A percentile compares a stretch with the other conserved stretches of the same genome.
Evolutionary conservation across 2,888 invertebrate species (phyloP).

Genomic region (Spodoptera exigua): DNA sequence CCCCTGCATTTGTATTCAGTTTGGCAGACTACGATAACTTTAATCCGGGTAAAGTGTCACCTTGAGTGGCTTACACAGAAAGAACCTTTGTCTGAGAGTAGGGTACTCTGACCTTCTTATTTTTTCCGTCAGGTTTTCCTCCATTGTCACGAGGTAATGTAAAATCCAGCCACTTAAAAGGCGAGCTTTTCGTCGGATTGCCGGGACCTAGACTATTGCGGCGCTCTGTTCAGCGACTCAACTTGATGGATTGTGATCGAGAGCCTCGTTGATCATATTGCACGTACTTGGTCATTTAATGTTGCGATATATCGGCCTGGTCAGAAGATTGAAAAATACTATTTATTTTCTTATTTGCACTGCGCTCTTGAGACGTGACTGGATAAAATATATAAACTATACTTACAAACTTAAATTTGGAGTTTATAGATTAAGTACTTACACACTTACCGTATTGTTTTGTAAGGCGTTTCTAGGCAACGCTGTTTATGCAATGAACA

Average conservation of each 20-base stretch:
- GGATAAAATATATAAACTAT: conserved; percentile 37
- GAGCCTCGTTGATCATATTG: conserved; percentile 82
- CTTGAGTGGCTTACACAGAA: conserved; percentile 86
- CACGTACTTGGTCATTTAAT: conserved; percentile 81
- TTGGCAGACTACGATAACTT: conserved; percentile 87
- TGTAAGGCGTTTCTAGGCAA: not conserved
- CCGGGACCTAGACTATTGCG: conserved; percentile 73
- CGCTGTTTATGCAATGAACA: no score
- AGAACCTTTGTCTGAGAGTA: conserved; percentile 85
- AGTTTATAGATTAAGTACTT: conserved; percentile 17
- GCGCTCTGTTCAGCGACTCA: conserved; percentile 63
- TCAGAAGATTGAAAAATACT: conserved; percentile 67
- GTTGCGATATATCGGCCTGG: conserved; percentile 70
- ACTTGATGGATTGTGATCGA: conserved; percentile 86
- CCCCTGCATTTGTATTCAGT: conserved; percentile 87
- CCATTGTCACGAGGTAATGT: conserved; percentile 81
- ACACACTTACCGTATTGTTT: conserved; percentile 14
- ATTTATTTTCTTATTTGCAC: conserved; percentile 55
- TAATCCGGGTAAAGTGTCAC: conserved; percentile 88
- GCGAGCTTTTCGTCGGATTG: conserved; percentile 74
- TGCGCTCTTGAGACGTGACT: conserved; percentile 35
- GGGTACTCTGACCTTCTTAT: conserved; percentile 83
- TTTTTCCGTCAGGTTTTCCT: conserved; percentile 82
- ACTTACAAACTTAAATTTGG: conserved; percentile 37
- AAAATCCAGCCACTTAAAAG: conserved; percentile 79